These are phyloP conservation scores for Pegea sp. DNA, from an alignment of 23 tunicate species.

Conservation along the genomic window DNA sequence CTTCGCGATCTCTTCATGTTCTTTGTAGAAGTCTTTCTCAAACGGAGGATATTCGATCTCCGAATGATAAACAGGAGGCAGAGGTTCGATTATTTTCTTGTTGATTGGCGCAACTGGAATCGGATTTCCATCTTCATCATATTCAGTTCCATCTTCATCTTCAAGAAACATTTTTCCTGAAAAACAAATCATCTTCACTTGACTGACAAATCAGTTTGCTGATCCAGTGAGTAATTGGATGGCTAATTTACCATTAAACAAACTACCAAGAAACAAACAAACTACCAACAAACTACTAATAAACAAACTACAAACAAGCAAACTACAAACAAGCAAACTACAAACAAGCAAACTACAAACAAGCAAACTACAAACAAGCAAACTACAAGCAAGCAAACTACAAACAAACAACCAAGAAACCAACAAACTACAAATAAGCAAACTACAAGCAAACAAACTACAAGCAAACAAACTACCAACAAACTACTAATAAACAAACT, in stretches of 20 bases:
- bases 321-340: neutral
- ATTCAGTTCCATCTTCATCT: slow-evolving; percentile 55
- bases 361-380: neutral
- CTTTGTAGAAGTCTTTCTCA: slow-evolving; percentile 78
- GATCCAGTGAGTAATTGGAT: neutral
- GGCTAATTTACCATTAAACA: neutral
- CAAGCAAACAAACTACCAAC: neutral
- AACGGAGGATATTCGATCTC: slow-evolving; percentile 76
- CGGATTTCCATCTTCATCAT: slow-evolving; percentile 89
- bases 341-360: neutral
- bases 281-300: neutral
- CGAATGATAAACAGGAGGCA: slow-evolving; percentile 84
- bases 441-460: neutral
- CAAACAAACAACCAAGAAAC: neutral
- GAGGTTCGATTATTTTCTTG: slow-evolving; percentile 62
- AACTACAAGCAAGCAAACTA: neutral
- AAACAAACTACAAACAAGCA: too few relatives aligned
- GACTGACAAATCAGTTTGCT: neutral
- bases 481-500: neutral
- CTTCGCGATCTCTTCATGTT: slow-evolving; percentile 49
- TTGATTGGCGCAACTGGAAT: slow-evolving; percentile 26
- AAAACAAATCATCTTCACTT: neutral
- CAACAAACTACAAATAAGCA: neutral
- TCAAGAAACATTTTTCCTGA: slow-evolving; percentile 64
- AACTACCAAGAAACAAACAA: neutral